Percentiles rank a stretch among this genome's conserved stretches.
Evolutionary conservation across 2,888 invertebrate genomes (phyloP).

Genomic region (Brenthis daphne): DNA sequence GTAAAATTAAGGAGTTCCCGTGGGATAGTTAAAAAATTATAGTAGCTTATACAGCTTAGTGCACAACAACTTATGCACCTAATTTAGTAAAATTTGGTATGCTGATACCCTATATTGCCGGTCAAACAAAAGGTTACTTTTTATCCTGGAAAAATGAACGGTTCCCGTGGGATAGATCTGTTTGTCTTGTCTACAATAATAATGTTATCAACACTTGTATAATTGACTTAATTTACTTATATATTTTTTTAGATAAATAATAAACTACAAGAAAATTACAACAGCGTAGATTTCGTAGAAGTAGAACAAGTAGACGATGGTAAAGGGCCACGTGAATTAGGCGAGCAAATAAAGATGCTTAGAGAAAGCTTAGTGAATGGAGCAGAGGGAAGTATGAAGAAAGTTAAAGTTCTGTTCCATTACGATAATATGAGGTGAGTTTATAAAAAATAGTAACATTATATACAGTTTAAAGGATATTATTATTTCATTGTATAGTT

Average conservation of each 20-base stretch:
- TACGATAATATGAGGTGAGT: constrained; percentile 89
- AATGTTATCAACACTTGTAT: not conserved
- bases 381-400: constrained; percentile 83
- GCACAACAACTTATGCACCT: too few relatives aligned
- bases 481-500: too few relatives aligned
- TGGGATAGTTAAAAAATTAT: too few relatives aligned
- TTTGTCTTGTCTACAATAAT: not conserved
- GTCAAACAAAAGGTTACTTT: too few relatives aligned
- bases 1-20: too few relatives aligned
- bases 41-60: too few relatives aligned
- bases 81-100: too few relatives aligned
- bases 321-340: constrained; percentile 84
- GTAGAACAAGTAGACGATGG: constrained; percentile 92
- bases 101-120: too few relatives aligned
- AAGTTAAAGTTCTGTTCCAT: constrained; percentile 89
- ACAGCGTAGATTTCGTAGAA: constrained; percentile 97
- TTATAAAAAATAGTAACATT: not conserved
- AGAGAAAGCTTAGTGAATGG: constrained; percentile 88
- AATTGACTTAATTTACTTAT: not conserved
- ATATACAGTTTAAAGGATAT: too few relatives aligned
- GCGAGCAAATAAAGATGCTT: constrained; percentile 80
- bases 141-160: too few relatives aligned
- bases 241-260: constrained; percentile 76
- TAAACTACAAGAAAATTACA: constrained; percentile 93
- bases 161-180: too few relatives aligned